Evolutionary conservation across 64 coral and sea anemone genomes (phyloP).

Genomic region (Orbicella faveolata): DNA sequence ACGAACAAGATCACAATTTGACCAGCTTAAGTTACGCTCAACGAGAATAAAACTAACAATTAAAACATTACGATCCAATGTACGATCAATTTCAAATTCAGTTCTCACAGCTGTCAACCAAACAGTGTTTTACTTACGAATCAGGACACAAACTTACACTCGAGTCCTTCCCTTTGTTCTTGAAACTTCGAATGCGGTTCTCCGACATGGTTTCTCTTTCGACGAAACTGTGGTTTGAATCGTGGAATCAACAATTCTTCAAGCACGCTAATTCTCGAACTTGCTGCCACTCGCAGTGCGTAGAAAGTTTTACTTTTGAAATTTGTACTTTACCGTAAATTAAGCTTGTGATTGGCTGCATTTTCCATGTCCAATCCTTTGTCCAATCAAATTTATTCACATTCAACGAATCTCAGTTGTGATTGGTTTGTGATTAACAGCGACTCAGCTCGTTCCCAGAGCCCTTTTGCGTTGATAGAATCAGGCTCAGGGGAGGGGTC

Average conservation of each 20-base stretch:
- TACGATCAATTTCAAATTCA: too few relatives aligned
- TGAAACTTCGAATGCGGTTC: conserved; percentile 55
- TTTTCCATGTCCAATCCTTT: not conserved
- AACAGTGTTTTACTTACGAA: not conserved
- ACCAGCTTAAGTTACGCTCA: too few relatives aligned
- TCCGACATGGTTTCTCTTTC: conserved; percentile 40
- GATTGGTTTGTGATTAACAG: conserved; percentile 2
- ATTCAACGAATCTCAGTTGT: conserved; percentile 12
- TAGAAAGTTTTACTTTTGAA: conserved; percentile 9
- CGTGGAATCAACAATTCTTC: not conserved
- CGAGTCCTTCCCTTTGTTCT: conserved; percentile 62
- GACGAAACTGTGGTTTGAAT: not conserved
- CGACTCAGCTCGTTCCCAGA: too few relatives aligned
- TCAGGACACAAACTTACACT: not conserved
- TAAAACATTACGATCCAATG: too few relatives aligned
- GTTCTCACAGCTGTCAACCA: conserved; percentile 2
- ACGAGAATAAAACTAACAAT: too few relatives aligned
- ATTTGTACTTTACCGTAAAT: conserved; percentile 10
- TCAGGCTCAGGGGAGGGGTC: too few relatives aligned
- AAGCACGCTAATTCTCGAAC: not conserved
- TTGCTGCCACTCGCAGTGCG: too few relatives aligned
- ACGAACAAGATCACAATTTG: too few relatives aligned
- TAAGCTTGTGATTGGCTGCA: conserved; percentile 9
- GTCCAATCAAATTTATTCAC: conserved; percentile 25
- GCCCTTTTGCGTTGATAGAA: too few relatives aligned